phyloP scores from a whole-genome alignment of 2,797 vertebrate species.

The Hoplostethus atlanticus region DNA sequence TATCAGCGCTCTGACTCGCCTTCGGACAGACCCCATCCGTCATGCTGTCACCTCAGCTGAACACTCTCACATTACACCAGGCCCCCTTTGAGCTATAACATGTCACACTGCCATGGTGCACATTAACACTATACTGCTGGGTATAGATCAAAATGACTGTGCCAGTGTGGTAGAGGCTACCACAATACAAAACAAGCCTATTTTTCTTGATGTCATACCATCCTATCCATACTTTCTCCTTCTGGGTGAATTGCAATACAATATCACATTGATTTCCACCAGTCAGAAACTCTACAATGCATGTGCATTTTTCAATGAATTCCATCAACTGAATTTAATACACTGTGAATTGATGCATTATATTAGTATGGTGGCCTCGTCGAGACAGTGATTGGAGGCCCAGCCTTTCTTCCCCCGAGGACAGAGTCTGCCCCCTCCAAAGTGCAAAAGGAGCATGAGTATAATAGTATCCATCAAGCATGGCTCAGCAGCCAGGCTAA shows the following conservation, averaged over 20 bases:
- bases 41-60: conserved; percentile 53
- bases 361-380: conserved; percentile 44
- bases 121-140: conserved; percentile 42
- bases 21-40: conserved; percentile 39
- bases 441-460: conserved; percentile 36
- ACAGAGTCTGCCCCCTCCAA: conserved; percentile 14
- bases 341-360: conserved; percentile 52
- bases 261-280: conserved; percentile 34
- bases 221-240: conserved; percentile 27
- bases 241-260: conserved; percentile 43
- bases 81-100: conserved; percentile 43
- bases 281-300: conserved; percentile 21
- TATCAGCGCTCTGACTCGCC: conserved; percentile 4
- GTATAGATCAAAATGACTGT: conserved; percentile 52
- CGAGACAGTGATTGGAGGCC: conserved; percentile 31
- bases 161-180: conserved; percentile 22
- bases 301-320: conserved; percentile 48
- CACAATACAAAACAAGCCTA: conserved; percentile 22
- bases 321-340: conserved; percentile 54
- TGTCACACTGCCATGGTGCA: conserved; percentile 41
- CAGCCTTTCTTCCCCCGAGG: conserved; percentile 7
- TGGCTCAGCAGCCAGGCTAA: conserved; percentile 62
- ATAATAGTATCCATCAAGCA: conserved; percentile 64
- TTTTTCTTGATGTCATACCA: conserved; percentile 12
- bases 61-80: conserved; percentile 33